Conservation (phyloP, 2,888 invertebrate species). For the Chymomyza fuscimana region DNA sequence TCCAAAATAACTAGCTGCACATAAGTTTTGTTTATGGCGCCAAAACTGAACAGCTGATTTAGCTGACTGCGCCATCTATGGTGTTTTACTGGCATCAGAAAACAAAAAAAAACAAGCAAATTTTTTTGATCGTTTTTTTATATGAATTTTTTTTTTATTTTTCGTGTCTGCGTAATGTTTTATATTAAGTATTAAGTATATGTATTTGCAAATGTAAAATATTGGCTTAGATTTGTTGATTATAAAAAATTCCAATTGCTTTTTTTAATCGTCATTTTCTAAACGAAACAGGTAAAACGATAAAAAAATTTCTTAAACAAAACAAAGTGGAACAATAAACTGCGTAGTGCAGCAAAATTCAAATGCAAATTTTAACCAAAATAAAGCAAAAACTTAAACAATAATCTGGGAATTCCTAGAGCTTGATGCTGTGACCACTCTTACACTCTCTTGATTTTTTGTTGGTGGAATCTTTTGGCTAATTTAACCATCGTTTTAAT, state of each 20-base stretch:
- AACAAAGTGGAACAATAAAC: conserved; percentile 23
- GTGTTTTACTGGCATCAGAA: no score
- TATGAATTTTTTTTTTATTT: no score
- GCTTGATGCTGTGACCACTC: not conserved
- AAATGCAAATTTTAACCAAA: conserved; percentile 36
- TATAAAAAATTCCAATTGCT: conserved; percentile 36
- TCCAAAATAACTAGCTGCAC: no score
- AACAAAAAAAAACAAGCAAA: no score
- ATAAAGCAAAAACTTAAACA: conserved; percentile 13
- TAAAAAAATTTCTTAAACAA: conserved; percentile 16
- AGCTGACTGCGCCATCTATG: no score
- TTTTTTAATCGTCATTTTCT: conserved; percentile 45
- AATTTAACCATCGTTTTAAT: not conserved
- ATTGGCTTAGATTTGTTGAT: not conserved
- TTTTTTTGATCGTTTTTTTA: no score
- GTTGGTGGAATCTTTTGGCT: conserved; percentile 7
- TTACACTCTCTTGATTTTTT: not conserved
- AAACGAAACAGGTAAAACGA: not conserved
- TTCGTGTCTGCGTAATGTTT: no score
- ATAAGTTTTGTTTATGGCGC: no score
- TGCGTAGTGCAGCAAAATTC: conserved; percentile 29
- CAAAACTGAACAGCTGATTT: no score
- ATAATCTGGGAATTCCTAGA: conserved; percentile 46
- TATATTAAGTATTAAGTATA: no score
- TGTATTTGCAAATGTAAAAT: no score